Evolutionary conservation across 2,113 vertebrate genomes (phyloP).

Genomic region (Paradisaea rubra): DNA sequence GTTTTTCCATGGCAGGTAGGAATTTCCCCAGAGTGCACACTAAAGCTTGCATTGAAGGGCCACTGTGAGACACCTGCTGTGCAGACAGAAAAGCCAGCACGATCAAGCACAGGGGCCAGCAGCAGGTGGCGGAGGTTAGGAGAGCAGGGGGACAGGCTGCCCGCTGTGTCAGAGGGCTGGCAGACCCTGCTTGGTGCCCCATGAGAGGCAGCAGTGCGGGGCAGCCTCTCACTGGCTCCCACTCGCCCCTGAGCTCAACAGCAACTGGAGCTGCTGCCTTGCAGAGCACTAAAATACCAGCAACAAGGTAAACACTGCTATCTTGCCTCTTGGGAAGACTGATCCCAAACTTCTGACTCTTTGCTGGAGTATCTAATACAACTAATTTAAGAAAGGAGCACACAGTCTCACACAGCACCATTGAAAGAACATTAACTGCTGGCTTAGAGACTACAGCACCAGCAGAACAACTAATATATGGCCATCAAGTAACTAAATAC

Average conservation of each 20-base stretch:
- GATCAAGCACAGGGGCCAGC: not conserved
- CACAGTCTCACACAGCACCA: not conserved
- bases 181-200: not conserved
- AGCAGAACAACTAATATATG: not conserved
- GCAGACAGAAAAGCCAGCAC: not conserved
- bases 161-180: accelerated
- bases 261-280: not conserved
- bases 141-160: not conserved
- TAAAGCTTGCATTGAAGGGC: not conserved
- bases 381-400: not conserved
- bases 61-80: not conserved
- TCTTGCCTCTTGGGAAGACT: not conserved
- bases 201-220: accelerated
- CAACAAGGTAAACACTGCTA: not conserved
- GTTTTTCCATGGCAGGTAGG: not conserved
- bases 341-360: not conserved
- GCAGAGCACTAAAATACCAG: not conserved
- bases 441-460: not conserved
- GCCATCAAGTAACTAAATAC: not conserved
- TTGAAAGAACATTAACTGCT: not conserved
- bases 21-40: not conserved
- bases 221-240: not conserved
- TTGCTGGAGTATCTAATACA: not conserved
- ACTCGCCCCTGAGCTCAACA: not conserved
- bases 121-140: accelerated